Percentiles rank a stretch among this genome's conserved stretches.
These are phyloP conservation scores for Microplitis mediator DNA, from an alignment of 1,140 invertebrate species.

Conservation along the genomic window DNA sequence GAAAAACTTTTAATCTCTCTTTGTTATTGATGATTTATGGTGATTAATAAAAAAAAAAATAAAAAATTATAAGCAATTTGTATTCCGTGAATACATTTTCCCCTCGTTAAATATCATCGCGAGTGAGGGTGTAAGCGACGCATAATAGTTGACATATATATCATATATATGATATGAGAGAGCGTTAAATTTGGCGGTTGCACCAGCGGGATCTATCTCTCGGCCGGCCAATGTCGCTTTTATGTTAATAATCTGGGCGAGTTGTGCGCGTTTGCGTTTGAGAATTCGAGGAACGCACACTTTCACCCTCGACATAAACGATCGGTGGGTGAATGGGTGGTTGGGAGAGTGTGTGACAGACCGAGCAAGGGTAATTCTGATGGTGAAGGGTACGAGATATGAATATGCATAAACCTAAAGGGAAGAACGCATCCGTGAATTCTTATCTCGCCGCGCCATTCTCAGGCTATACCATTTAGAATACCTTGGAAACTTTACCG, in stretches of 20 bases:
- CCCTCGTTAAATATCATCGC: no score
- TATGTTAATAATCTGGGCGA: constrained; percentile 16
- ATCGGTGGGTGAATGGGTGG: not conserved
- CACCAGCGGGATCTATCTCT: not conserved
- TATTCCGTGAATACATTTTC: not conserved
- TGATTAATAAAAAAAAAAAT: not conserved
- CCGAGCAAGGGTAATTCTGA: constrained; percentile 11
- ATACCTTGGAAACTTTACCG: not conserved
- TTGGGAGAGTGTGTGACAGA: not conserved
- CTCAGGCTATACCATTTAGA: not conserved
- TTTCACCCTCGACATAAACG: constrained; percentile 26
- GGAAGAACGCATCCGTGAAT: constrained; percentile 11
- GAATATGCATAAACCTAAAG: constrained; percentile 24
- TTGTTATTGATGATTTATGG: not conserved
- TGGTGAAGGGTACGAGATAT: not conserved
- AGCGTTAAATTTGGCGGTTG: no score
- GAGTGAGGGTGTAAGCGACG: not conserved
- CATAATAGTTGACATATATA: not conserved
- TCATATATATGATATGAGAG: not conserved
- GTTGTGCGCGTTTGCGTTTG: not conserved
- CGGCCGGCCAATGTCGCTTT: constrained; percentile 14
- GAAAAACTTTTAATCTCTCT: not conserved
- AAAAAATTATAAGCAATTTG: not conserved
- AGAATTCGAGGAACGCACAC: constrained; percentile 29
- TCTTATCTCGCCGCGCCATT: constrained; percentile 20